phyloP scores from a whole-genome alignment of 37 sponge, comb jelly and placozoan species.

The Corticium candelabrum region DNA sequence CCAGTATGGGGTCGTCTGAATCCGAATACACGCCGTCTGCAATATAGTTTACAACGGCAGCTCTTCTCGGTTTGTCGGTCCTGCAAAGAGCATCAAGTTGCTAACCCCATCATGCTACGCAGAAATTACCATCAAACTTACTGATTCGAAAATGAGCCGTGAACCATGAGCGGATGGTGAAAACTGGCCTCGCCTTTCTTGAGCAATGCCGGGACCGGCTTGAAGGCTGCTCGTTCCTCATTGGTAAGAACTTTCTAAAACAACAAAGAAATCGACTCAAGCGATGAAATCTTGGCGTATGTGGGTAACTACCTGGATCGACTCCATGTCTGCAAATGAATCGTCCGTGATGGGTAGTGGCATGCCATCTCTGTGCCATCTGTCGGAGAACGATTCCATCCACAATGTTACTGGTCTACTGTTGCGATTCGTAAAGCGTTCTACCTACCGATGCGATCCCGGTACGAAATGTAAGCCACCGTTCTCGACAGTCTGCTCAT shows the following conservation, averaged over 20 bases:
- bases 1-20: conserved; percentile 34
- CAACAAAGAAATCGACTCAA: neutral
- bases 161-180: conserved; percentile 52
- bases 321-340: conserved; percentile 44
- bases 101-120: neutral
- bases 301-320: conserved; percentile 15
- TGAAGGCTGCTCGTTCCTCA: conserved; percentile 21
- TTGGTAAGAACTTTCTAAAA: conserved; percentile 23
- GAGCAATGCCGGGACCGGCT: conserved; percentile 26
- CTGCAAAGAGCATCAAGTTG: too few species aligned
- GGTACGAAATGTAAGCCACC: conserved; percentile 57
- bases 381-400: too few species aligned
- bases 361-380: conserved; percentile 48
- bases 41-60: conserved; percentile 52
- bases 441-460: conserved; percentile 41
- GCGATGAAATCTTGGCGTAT: neutral
- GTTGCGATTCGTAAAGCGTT: neutral
- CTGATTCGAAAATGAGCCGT: conserved; percentile 48
- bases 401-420: neutral
- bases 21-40: conserved; percentile 51
- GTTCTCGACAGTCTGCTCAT: conserved; percentile 50
- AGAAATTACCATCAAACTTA: neutral
- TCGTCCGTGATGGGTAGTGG: conserved; percentile 59
- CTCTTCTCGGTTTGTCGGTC: conserved; percentile 35
- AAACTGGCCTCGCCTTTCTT: conserved; percentile 56